Percentiles rank a stretch among this genome's conserved stretches.
Conservation (phyloP, 2,888 invertebrate genomes). For the Athripsodes cinereus region DNA sequence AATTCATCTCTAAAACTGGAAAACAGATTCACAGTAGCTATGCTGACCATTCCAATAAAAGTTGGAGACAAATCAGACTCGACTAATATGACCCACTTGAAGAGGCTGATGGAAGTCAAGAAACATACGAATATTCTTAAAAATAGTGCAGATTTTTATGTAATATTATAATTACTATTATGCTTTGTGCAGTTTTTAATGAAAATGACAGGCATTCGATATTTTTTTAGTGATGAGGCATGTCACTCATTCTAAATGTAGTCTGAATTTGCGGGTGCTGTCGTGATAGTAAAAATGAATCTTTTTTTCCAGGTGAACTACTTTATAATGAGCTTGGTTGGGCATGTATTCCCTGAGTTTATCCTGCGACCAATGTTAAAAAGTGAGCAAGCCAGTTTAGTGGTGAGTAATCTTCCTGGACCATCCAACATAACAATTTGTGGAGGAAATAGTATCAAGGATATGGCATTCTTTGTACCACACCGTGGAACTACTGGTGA, state of each 20-base stretch:
- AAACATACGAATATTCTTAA: conserved; percentile 35
- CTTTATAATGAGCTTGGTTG: conserved; percentile 42
- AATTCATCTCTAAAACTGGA: conserved; percentile 32
- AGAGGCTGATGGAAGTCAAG: conserved; percentile 35
- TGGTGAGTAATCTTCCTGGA: conserved; percentile 49
- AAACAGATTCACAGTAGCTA: conserved; percentile 47
- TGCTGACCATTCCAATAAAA: conserved; percentile 41
- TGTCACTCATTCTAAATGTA: neutral
- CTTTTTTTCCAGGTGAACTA: conserved; percentile 38
- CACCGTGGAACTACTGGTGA: conserved; percentile 46
- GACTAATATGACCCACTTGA: conserved; percentile 11
- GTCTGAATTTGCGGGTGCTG: neutral
- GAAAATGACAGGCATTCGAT: no score
- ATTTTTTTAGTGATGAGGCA: no score
- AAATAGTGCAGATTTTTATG: conserved; percentile 40
- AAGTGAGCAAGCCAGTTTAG: conserved; percentile 45
- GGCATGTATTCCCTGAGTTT: conserved; percentile 40
- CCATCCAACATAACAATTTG: conserved; percentile 39
- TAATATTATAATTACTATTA: no score
- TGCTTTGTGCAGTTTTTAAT: no score
- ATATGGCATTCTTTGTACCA: conserved; percentile 50
- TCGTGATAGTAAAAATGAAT: neutral
- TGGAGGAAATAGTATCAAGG: conserved; percentile 39
- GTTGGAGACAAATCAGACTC: conserved; percentile 5
- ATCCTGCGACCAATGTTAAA: conserved; percentile 38